phyloP scores from a whole-genome alignment of 2,797 vertebrate species.

The Dicrostonyx torquatus region DNA sequence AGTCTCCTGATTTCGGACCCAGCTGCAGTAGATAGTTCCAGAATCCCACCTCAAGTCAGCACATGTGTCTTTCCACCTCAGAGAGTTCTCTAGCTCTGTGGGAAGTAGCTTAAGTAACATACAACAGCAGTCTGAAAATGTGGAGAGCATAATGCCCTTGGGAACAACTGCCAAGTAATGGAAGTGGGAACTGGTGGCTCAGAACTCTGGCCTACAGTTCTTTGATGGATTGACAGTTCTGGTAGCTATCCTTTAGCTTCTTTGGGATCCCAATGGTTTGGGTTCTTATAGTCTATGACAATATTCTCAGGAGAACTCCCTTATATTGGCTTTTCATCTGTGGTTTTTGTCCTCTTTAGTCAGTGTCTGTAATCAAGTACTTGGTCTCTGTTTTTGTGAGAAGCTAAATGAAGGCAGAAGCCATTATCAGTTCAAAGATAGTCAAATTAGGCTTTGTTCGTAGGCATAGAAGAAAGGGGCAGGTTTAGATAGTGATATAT shows the following conservation, averaged over 20 bases:
- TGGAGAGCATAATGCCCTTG: neutral
- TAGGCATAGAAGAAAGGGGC: neutral
- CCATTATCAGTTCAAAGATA: neutral
- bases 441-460: slow-evolving; percentile 10
- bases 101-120: neutral
- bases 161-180: neutral
- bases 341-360: slow-evolving; percentile 17
- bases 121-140: neutral
- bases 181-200: neutral
- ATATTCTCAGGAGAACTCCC: neutral
- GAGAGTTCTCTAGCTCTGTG: neutral
- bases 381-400: slow-evolving; percentile 15
- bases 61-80: slow-evolving; percentile 26
- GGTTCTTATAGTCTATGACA: neutral
- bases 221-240: slow-evolving; percentile 6
- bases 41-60: neutral
- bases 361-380: slow-evolving; percentile 11
- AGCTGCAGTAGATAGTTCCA: slow-evolving; percentile 21
- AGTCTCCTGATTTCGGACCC: slow-evolving; percentile 24
- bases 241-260: neutral
- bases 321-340: slow-evolving; percentile 28
- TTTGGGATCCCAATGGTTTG: neutral
- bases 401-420: slow-evolving; percentile 46
- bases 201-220: neutral
- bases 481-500: neutral